Conservation (phyloP, 1,140 invertebrate species). For the Diorhabda sublineata region DNA sequence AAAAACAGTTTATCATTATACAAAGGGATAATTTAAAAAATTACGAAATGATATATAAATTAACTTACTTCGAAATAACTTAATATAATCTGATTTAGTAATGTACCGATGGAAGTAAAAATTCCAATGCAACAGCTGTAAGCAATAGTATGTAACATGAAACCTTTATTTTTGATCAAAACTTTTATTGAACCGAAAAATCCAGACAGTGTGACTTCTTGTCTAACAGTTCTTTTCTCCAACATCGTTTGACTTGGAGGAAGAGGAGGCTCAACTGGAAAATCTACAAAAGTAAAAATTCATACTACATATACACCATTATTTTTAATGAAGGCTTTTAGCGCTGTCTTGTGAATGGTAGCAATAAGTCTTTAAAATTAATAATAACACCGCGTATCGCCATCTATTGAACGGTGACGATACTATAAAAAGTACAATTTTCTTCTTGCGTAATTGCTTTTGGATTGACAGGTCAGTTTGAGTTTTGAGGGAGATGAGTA, state of each 20-base stretch:
- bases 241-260: conserved; percentile 52
- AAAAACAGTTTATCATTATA: too few relatives aligned
- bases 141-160: conserved; percentile 27
- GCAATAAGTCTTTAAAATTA: too few relatives aligned
- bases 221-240: conserved; percentile 21
- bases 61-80: conserved; percentile 31
- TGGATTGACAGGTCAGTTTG: too few relatives aligned
- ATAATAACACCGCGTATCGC: too few relatives aligned
- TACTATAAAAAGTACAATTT: too few relatives aligned
- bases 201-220: conserved; percentile 21
- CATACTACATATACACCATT: not conserved
- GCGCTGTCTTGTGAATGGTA: too few relatives aligned
- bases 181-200: conserved; percentile 23
- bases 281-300: conserved; percentile 47
- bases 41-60: not conserved
- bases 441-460: too few relatives aligned
- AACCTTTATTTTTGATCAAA: conserved; percentile 27
- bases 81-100: conserved; percentile 35
- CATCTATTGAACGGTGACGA: too few relatives aligned
- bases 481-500: too few relatives aligned
- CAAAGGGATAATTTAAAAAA: too few relatives aligned
- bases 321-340: too few relatives aligned
- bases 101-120: conserved; percentile 31
- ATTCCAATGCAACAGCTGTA: conserved; percentile 35
- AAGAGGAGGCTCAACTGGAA: conserved; percentile 52